Base-by-base conservation (phyloP, 2,113 vertebrate genomes). In the Procapra przewalskii region DNA sequence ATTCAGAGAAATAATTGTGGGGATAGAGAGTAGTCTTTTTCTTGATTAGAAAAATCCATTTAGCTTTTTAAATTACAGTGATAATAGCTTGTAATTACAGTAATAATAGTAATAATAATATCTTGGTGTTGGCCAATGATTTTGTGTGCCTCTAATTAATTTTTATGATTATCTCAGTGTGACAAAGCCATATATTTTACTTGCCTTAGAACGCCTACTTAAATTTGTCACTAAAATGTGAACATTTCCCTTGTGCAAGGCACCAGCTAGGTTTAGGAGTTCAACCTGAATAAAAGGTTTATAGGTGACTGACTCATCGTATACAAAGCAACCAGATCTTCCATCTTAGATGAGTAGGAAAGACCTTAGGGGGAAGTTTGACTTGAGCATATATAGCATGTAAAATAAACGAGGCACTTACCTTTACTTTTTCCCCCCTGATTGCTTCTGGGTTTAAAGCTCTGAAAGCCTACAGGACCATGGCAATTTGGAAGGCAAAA, bases 41-140 rank as follows among this genome's bases (percentile, higher is more conserved):
- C 89, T 97, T 96, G 96, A 97, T 98, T 96, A 98, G 96, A 96
- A 97, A 97, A 97, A 84, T 82, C 88, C 54, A 91, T 96, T 97
- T 96, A 85, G 48, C 55, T 97, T 92, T 96, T 95, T 43, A 96
- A 96, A 91, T 98, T 97, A 87, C 25, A 96, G 86, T 94, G 86
- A 81, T 97, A 93, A 88, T 96, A 93, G 93, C 79, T 93, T 96
- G 45, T 97, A 95, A 97, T 98, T 96, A 96, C 16, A 94, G 67
- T 96, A 84, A 96, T 96, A 97, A 79, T 91, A 85, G 33, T 96
- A 96, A 90, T 94, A 96, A 90, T 94, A 90, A 81, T 95, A 91
- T 62, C 60, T 97, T 96, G 86, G 71, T 97, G 94, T 98, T 86
- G 83, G 54, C 86, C 97, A 95, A 94, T 93, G 83, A 97, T 98